phyloP scores from a whole-genome alignment of 2,797 vertebrate species.

The Notamacropus eugenii region DNA sequence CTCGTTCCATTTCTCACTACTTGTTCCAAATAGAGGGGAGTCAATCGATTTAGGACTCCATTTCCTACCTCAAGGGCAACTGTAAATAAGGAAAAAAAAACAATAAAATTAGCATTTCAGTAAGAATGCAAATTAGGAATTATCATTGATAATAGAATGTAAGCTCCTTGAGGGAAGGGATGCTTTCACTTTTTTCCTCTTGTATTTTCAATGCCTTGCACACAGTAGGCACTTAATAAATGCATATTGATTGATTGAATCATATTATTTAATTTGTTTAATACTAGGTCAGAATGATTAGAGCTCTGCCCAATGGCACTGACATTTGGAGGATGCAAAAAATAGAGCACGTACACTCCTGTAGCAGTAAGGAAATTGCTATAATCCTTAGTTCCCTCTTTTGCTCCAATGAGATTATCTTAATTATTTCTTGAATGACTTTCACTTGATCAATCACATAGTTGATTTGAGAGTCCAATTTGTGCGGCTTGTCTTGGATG shows the following conservation, averaged over 20 bases:
- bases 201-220: too few relatives aligned
- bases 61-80: not conserved
- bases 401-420: not conserved
- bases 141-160: not conserved
- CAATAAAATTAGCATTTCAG: not conserved
- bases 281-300: not conserved
- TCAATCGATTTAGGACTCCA: not conserved
- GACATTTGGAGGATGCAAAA: not conserved
- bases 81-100: not conserved
- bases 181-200: too few relatives aligned
- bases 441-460: not conserved
- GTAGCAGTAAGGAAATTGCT: not conserved
- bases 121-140: not conserved
- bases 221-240: too few relatives aligned
- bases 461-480: not conserved
- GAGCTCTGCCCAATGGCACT: not conserved
- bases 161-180: too few relatives aligned
- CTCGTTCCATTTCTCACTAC: too few relatives aligned
- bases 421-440: not conserved
- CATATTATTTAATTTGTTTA: not conserved
- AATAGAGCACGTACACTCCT: not conserved
- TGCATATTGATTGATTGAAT: too few relatives aligned
- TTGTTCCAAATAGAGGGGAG: not conserved
- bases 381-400: not conserved
- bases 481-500: not conserved